Base-by-base conservation (phyloP, 2,113 vertebrate species). In the Ia io region DNA sequence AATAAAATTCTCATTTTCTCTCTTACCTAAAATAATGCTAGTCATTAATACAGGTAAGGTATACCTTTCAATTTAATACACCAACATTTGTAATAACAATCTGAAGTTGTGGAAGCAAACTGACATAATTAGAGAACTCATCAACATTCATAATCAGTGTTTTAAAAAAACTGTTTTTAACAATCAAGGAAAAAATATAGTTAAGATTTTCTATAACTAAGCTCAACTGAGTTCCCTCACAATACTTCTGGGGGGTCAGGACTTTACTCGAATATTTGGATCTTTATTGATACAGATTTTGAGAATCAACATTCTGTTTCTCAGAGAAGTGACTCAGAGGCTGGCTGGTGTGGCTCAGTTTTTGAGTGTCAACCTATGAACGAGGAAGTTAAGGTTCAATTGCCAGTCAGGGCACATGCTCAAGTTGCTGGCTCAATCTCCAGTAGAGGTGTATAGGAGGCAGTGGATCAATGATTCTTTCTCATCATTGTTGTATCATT, bases 161-260 rank as follows among this genome's bases (percentile, higher is more conserved):
- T 85, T 69, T 40, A 35, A 22, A 35, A 22, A 93, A 40, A 63
- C 0, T 32, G 4, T 37, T 82, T 49, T 78, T 83, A 84, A 53
- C 1, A 59, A 18, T 47, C 49, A 59, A 77, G 25, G 3, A 74
- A 74, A 87, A 87, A 63, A 42, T 59, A 59, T 80, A 77, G 80
- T 9, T 3, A 90, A 49, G 47, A 53, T 84, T 89, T 87, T 88
- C 35, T 56, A n/a, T 25, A 93, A 74, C 0, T 28, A 83, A 42
- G 47, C 6, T 69, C 28, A n/a, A 1, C 2, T 79, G 63, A 86
- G 4, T 74, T 77, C 78, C 13, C 37, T 83, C 28, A 35, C 59
- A 53, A 9, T 47, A 51, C 9, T 44, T 56, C 6, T 6, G 0
- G 1, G 22, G 1, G 1, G 2, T 79, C 28, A 59, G 9, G 1